These are phyloP conservation scores for Anas acuta DNA, from an alignment of 2,797 vertebrate genomes.

Conservation along the genomic window DNA sequence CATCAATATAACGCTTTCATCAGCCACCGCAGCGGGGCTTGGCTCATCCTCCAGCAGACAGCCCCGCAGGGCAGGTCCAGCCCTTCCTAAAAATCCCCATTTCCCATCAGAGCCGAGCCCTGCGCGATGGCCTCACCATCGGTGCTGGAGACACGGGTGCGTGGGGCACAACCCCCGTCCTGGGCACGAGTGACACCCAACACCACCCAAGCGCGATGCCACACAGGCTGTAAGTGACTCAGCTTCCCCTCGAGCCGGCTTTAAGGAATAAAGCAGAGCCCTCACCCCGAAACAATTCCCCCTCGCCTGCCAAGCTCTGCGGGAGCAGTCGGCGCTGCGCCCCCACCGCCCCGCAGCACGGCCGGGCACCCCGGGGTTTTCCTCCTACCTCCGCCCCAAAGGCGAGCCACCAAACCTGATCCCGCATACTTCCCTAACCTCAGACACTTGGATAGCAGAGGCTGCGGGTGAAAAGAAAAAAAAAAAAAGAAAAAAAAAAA, in stretches of 20 bases:
- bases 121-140: too few species aligned
- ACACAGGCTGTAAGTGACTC: slow-evolving; percentile 48
- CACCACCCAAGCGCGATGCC: background rate
- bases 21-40: background rate
- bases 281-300: slow-evolving; percentile 27
- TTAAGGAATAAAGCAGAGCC: background rate
- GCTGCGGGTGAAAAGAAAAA: background rate
- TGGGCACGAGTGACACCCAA: background rate
- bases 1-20: background rate
- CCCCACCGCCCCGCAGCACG: background rate
- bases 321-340: background rate
- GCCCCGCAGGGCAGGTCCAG: background rate
- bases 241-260: background rate
- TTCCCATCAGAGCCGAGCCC: background rate
- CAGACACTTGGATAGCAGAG: background rate
- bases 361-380: background rate
- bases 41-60: background rate
- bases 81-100: background rate
- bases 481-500: background rate
- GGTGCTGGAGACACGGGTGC: background rate
- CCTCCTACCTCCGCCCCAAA: background rate
- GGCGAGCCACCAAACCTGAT: background rate
- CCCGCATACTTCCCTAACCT: background rate
- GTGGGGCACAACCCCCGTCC: background rate
- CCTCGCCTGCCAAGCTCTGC: background rate